Base-by-base conservation (phyloP, 1,140 invertebrate species). In the Calycopis cecrops region DNA sequence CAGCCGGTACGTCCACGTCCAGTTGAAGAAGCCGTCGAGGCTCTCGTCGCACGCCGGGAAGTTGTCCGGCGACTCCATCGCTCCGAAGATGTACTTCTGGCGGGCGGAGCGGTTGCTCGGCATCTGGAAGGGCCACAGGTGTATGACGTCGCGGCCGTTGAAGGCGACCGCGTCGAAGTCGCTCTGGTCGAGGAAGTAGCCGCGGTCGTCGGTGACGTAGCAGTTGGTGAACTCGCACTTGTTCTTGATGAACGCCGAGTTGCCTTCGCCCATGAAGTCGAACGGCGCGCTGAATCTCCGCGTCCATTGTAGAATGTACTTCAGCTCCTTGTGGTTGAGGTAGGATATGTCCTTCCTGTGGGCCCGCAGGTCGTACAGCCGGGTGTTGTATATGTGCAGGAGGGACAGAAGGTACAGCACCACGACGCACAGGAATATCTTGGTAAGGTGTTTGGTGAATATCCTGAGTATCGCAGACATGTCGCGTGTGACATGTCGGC, bases 1-100 rank as follows among this genome's bases (percentile, higher is more conserved):
- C 4, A 90, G 75, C 60, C 90, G 87, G 63, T 93, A 94, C 4
- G 91, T 91, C 81, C 89, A 91, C 4, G 92, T 93, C 88, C 90
- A 90, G 64, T 94, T 93, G 53, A 93, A 90, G 48, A 69, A 83
- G 2, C 66, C 66, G 35, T 87, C 64, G 8, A 73, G 69, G n/a
- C 55, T 57, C 4, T 63, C 37, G 4, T 69, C 38, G 17, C 76
- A 79, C 2, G 70, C 57, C 1, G 73, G 71, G 37, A 76, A 83
- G 37, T 77, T 76, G 6, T 67, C 63, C 0, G 77, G 49, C 0
- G 85, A 85, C 57, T 88, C 83, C 55, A 80, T 79, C 0, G 60
- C 71, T 8, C 67, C 73, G 42, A 83, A 84, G n/a, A 86, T 72
- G 35, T 77, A 88, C 58, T 84, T 85, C 48, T 87, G 83, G 10